phyloP scores from a whole-genome alignment of 2,113 vertebrate species.

The Hymenochirus boettgeri region DNA sequence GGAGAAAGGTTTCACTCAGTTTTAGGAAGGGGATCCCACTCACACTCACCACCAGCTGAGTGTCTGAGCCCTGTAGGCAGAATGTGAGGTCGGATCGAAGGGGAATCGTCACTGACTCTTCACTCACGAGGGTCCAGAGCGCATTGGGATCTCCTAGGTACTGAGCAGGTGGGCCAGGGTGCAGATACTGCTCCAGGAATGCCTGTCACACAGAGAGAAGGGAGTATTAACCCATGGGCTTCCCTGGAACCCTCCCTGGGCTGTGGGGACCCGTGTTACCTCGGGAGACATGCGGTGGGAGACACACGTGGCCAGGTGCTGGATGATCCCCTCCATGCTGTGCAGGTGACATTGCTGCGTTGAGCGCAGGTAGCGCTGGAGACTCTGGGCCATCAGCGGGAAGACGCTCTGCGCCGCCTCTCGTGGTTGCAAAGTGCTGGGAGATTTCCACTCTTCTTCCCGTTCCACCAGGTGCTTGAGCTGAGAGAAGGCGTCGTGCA shows the following conservation, averaged over 20 bases:
- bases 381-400: slow-evolving; percentile 89
- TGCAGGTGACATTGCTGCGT: slow-evolving; percentile 93
- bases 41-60: slow-evolving; percentile 72
- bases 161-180: slow-evolving; percentile 64
- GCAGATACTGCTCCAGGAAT: slow-evolving; percentile 72
- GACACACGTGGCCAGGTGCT: slow-evolving; percentile 93
- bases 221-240: neutral
- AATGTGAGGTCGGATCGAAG: slow-evolving; percentile 63
- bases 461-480: slow-evolving; percentile 72
- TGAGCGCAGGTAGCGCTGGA: slow-evolving; percentile 94
- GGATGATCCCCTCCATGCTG: slow-evolving; percentile 97
- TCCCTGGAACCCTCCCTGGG: no score
- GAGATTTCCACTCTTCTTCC: slow-evolving; percentile 85
- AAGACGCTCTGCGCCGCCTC: slow-evolving; percentile 95
- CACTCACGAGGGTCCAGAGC: slow-evolving; percentile 69
- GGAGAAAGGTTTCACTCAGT: slow-evolving; percentile 71
- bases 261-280: neutral
- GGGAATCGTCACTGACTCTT: slow-evolving; percentile 66
- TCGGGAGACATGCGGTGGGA: slow-evolving; percentile 83
- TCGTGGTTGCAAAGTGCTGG: slow-evolving; percentile 79
- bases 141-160: slow-evolving; percentile 65
- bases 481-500: slow-evolving; percentile 93
- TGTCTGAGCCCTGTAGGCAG: slow-evolving; percentile 70
- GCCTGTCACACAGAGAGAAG: slow-evolving; percentile 50
- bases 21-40: slow-evolving; percentile 74